These are phyloP conservation scores for Rhinoraja longicauda DNA, from an alignment of 2,797 vertebrate species.

Conservation along the genomic window DNA sequence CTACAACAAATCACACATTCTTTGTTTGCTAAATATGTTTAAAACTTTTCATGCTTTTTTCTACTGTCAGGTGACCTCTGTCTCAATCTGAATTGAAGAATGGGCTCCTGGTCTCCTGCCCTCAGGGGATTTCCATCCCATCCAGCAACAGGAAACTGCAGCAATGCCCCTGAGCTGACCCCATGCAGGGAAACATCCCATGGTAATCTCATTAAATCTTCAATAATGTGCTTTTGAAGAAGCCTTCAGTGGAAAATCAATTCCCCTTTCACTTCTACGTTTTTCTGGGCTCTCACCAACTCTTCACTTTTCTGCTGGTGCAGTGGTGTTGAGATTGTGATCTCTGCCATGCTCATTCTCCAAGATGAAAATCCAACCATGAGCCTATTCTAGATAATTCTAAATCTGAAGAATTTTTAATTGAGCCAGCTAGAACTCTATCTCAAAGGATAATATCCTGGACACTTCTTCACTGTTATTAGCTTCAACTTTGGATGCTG, in stretches of 20 bases:
- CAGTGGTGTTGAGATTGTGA: not conserved
- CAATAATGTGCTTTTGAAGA: not conserved
- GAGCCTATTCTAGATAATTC: too few species aligned
- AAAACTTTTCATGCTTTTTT: not conserved
- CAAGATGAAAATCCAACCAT: too few species aligned
- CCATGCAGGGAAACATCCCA: not conserved
- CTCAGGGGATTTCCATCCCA: not conserved
- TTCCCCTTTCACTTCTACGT: not conserved
- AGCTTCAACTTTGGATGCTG: not conserved
- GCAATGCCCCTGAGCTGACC: not conserved
- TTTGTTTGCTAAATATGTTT: not conserved
- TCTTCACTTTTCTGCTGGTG: not conserved
- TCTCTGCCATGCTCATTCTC: not conserved
- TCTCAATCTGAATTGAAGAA: not conserved
- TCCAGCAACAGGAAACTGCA: not conserved
- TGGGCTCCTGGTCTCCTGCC: not conserved
- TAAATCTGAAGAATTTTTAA: too few species aligned
- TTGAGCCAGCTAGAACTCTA: too few species aligned
- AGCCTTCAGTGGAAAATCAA: not conserved
- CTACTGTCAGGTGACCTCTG: not conserved
- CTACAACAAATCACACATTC: not conserved
- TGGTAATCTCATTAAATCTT: not conserved
- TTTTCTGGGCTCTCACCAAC: not conserved
- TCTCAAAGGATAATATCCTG: not conserved
- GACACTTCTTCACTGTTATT: not conserved